These are phyloP conservation scores for Clunio marinus DNA, from an alignment of 2,888 invertebrate species.

Conservation along the genomic window DNA sequence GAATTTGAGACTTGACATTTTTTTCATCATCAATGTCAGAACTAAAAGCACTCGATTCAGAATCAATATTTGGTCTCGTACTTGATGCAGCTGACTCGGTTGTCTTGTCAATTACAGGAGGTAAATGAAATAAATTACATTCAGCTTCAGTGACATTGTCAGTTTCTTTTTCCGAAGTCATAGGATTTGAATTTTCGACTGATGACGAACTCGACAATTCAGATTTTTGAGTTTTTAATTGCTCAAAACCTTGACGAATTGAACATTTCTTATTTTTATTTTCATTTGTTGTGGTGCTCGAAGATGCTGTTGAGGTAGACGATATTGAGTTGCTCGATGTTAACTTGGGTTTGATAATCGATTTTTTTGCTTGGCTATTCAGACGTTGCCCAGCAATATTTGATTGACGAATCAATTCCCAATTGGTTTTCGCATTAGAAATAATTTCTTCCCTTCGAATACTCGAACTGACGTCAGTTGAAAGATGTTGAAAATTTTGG, in stretches of 20 bases:
- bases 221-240: conserved; percentile 3
- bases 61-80: conserved; percentile 66
- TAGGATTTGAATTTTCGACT: conserved; percentile 39
- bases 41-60: conserved; percentile 60
- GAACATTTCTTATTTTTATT: conserved; percentile 42
- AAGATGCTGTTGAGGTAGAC: conserved; percentile 43
- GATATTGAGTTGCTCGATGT: conserved; percentile 48
- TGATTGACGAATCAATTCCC: conserved; percentile 66
- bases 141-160: neutral
- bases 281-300: conserved; percentile 37
- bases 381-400: conserved; percentile 40
- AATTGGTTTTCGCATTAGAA: conserved; percentile 80
- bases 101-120: conserved; percentile 56
- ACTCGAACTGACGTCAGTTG: conserved; percentile 54
- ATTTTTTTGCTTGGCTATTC: conserved; percentile 48
- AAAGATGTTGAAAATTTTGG: conserved; percentile 50
- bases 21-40: conserved; percentile 47
- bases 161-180: conserved; percentile 25
- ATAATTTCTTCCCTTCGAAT: conserved; percentile 77
- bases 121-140: conserved; percentile 59
- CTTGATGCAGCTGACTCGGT: conserved; percentile 59
- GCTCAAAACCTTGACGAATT: conserved; percentile 24
- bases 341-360: conserved; percentile 53
- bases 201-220: conserved; percentile 39
- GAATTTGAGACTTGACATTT: conserved; percentile 19